Evolutionary conservation across 2,797 vertebrate genomes (phyloP).

Genomic region (Halcyon badia): DNA sequence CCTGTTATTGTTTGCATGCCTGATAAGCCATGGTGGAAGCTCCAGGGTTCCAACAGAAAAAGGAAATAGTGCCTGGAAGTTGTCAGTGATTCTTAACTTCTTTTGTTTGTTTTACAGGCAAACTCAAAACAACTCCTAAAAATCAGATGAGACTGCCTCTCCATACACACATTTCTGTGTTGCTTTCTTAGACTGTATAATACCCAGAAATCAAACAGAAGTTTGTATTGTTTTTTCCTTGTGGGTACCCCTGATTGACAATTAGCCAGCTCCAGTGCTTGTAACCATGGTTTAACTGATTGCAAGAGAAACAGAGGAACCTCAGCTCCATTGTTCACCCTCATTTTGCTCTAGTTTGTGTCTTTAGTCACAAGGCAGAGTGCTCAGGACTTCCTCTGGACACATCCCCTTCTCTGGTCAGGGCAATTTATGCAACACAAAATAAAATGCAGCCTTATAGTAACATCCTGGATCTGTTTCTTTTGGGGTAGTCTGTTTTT

Average conservation of each 20-base stretch:
- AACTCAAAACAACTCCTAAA: neutral
- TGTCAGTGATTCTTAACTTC: neutral
- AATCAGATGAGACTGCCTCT: neutral
- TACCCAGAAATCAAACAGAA: neutral
- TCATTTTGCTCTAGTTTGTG: rapidly evolving
- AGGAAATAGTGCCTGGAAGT: neutral
- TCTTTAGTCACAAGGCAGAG: neutral
- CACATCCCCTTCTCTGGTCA: neutral
- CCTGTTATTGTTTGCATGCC: neutral
- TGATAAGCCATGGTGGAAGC: neutral
- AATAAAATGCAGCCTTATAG: neutral
- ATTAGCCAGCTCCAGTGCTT: neutral
- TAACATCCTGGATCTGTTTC: neutral
- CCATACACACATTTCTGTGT: neutral
- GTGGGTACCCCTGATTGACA: neutral
- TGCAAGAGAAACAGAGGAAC: neutral
- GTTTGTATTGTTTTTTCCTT: neutral
- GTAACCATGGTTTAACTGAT: neutral
- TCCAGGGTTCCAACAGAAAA: neutral
- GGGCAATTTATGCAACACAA: neutral
- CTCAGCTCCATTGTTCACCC: neutral
- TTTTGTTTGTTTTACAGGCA: neutral
- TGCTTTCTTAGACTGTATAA: neutral
- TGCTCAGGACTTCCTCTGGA: neutral
- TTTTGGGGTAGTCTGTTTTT: neutral